Percentiles rank a stretch among this genome's conserved stretches.
These are phyloP conservation scores for Coecobrya sp. DNA, from an alignment of 2,888 invertebrate genomes.

Conservation along the genomic window DNA sequence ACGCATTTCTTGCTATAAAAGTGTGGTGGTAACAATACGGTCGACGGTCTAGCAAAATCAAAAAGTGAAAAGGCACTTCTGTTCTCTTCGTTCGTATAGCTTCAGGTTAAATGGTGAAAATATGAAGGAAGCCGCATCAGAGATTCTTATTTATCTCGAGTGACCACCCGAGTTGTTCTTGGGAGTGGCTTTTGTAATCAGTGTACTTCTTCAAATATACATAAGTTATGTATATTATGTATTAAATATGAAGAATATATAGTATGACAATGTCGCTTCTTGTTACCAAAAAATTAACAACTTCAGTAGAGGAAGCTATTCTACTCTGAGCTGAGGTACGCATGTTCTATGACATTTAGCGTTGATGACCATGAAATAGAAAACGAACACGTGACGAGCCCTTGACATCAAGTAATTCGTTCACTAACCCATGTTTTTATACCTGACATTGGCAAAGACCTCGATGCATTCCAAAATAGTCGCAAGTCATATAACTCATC, in stretches of 20 bases:
- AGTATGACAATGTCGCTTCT: constrained; percentile 19
- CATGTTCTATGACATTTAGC: not conserved
- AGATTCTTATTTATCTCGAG: constrained; percentile 38
- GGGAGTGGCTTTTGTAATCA: constrained; percentile 76
- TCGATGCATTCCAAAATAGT: not conserved
- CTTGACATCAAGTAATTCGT: constrained; percentile 44
- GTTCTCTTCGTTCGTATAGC: constrained; percentile 2
- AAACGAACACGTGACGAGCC: constrained; percentile 45
- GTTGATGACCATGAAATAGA: constrained; percentile 23
- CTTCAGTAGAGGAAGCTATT: not conserved
- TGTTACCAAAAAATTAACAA: constrained; percentile 37
- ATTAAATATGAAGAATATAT: not conserved
- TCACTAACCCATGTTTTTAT: constrained; percentile 18
- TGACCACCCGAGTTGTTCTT: constrained; percentile 78
- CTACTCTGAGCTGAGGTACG: not conserved
- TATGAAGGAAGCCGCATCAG: constrained; percentile 9
- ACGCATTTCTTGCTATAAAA: constrained; percentile 2
- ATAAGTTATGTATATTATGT: not conserved
- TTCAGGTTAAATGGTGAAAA: constrained; percentile 67
- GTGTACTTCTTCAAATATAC: constrained; percentile 47
- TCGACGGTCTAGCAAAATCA: constrained; percentile 23
- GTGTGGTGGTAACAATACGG: not conserved
- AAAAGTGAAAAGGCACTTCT: constrained; percentile 49
- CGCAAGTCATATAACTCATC: constrained; percentile 1
- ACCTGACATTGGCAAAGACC: constrained; percentile 45